Evolutionary conservation across 1,140 invertebrate species (phyloP), one percentile per base, ranked within the genome.

Genomic region (Anagrus nilaparvatae): DNA sequence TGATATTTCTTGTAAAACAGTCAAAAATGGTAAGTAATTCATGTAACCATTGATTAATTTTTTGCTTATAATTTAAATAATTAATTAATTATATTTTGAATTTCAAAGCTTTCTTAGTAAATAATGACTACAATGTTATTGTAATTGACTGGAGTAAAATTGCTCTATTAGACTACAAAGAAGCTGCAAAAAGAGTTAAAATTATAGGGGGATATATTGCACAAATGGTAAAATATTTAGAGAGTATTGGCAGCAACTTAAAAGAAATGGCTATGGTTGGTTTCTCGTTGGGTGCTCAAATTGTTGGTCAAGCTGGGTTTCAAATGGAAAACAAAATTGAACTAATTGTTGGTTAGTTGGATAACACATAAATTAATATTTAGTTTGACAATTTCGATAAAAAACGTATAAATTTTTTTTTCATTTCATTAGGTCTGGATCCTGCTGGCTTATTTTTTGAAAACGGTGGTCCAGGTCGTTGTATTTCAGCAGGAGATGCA

Each of bases 151-250:
- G 49, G 49, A 18, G 43, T 16, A 33, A 28, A 9, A 25, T 50
- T 17, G 40, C 45, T 4, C 27, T 41, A 21, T 19, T 44, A 13
- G 21, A 23, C 3, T 50, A 50, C 24, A 1, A 24, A 14, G 20
- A 33, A 13, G 37, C 43, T 5, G 18, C 21, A 1, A 12, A 8
- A 3, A 23, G 13, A 17, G 40, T 45, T 23, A 40, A 43, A 16
- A 32, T 27, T 23, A 36, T 47, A 0, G 49, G 45, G 2, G 18
- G 12, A 16, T 19, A 45, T 12, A 38, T 50, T 17, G 43, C 38
- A 3, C 33, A 40, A 46, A 50, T 50, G 45, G 47, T 47, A 9
- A 27, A 36, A 14, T 47, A 43, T 42, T 39, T 50, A 27, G 40
- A 24, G 13, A 38, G 35, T 14, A 8, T 30, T 23, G 44, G 34